phyloP scores from a whole-genome alignment of 2,888 invertebrate species.

The Nasonovia ribisnigri region DNA sequence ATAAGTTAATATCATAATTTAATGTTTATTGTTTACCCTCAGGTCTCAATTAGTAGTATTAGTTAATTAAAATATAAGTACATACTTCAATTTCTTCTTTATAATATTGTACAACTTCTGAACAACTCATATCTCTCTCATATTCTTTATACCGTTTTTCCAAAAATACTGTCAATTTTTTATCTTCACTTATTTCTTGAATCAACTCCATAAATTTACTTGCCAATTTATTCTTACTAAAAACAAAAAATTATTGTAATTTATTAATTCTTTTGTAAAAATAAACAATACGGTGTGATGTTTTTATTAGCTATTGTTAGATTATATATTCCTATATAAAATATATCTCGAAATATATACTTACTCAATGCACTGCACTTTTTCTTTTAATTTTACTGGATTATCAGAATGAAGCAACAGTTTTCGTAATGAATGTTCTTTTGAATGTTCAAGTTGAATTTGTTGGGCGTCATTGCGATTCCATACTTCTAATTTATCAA shows the following conservation, averaged over 20 bases:
- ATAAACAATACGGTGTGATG: background rate
- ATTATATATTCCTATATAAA: background rate
- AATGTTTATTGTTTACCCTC: background rate
- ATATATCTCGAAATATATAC: no score
- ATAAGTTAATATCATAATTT: background rate
- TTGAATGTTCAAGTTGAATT: slow-evolving; percentile 47
- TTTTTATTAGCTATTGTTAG: background rate
- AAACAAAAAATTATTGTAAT: background rate
- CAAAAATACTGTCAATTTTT: slow-evolving; percentile 52
- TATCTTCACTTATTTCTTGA: slow-evolving; percentile 59
- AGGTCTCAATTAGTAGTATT: background rate
- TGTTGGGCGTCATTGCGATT: slow-evolving; percentile 33
- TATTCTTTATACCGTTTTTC: slow-evolving; percentile 55
- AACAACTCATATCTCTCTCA: slow-evolving; percentile 33
- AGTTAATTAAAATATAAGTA: background rate
- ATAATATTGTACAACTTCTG: slow-evolving; percentile 23
- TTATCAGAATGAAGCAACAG: slow-evolving; percentile 42
- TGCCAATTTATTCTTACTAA: background rate
- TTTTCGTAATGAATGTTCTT: slow-evolving; percentile 42
- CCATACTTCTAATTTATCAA: slow-evolving; percentile 59
- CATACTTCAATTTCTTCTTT: slow-evolving; percentile 53
- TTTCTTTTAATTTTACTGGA: slow-evolving; percentile 53
- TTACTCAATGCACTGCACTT: slow-evolving; percentile 34
- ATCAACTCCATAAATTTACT: slow-evolving; percentile 53
- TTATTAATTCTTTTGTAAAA: background rate